phyloP scores from a whole-genome alignment of 2,797 vertebrate species.

The Acanthurus leucopareius region DNA sequence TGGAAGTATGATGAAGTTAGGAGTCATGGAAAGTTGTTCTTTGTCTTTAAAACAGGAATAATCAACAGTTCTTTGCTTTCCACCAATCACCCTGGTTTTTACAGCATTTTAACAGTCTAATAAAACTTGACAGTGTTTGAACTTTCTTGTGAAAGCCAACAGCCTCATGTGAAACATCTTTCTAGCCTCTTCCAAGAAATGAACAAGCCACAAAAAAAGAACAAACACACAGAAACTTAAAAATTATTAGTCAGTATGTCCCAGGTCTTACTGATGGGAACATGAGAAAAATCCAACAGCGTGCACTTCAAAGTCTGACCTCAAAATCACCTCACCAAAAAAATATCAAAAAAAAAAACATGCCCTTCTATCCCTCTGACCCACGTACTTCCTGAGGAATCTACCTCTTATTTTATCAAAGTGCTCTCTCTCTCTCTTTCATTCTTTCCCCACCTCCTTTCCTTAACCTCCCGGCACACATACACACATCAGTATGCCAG shows the following conservation, averaged over 20 bases:
- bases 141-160: constrained; percentile 4
- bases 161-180: constrained; percentile 15
- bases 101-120: constrained; percentile 22
- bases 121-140: constrained; percentile 20
- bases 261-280: neutral
- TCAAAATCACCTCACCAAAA: constrained; percentile 48
- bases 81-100: constrained; percentile 27
- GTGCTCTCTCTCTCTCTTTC: neutral
- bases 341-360: neutral
- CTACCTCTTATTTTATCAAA: constrained; percentile 43
- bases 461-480: constrained; percentile 43
- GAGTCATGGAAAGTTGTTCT: constrained; percentile 12
- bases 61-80: constrained; percentile 29
- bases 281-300: neutral
- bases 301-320: constrained; percentile 50
- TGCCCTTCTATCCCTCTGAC: constrained; percentile 1
- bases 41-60: constrained; percentile 31
- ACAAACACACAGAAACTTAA: too few relatives aligned
- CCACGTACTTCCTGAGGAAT: constrained; percentile 43
- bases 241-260: too few relatives aligned
- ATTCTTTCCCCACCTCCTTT: neutral
- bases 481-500: constrained; percentile 77
- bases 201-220: neutral
- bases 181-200: constrained; percentile 14
- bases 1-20: neutral